These are phyloP conservation scores for Cerastis leucographa DNA, from an alignment of 2,888 invertebrate species.

Conservation along the genomic window DNA sequence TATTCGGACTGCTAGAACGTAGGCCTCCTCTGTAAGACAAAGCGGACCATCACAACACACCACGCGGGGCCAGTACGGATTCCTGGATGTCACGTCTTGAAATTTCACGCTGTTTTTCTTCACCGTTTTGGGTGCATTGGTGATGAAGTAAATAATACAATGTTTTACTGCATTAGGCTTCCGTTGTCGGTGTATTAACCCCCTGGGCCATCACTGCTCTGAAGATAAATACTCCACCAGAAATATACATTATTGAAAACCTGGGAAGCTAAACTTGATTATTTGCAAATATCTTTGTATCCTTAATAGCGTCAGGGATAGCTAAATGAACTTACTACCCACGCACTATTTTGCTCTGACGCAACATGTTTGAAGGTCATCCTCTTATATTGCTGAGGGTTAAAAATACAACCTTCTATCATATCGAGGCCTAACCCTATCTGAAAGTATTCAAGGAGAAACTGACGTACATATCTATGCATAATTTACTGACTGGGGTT, in stretches of 20 bases:
- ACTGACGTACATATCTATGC: neutral
- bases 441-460: neutral
- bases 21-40: neutral
- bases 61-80: neutral
- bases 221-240: neutral
- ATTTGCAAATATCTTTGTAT: neutral
- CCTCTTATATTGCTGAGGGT: conserved; percentile 11
- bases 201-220: neutral
- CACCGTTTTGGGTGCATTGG: neutral
- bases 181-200: neutral
- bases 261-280: neutral
- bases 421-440: neutral
- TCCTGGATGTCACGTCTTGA: neutral
- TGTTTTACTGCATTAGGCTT: neutral
- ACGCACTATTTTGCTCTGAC: conserved; percentile 16
- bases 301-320: neutral
- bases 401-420: conserved; percentile 17
- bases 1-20: neutral
- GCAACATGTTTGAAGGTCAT: conserved; percentile 11
- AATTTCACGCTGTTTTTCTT: neutral
- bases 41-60: neutral
- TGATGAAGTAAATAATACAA: neutral
- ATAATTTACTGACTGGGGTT: neutral
- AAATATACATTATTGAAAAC: neutral
- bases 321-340: conserved; percentile 11